Conservation (phyloP, 2,888 invertebrate genomes). For the Agrenia bidenticulata region DNA sequence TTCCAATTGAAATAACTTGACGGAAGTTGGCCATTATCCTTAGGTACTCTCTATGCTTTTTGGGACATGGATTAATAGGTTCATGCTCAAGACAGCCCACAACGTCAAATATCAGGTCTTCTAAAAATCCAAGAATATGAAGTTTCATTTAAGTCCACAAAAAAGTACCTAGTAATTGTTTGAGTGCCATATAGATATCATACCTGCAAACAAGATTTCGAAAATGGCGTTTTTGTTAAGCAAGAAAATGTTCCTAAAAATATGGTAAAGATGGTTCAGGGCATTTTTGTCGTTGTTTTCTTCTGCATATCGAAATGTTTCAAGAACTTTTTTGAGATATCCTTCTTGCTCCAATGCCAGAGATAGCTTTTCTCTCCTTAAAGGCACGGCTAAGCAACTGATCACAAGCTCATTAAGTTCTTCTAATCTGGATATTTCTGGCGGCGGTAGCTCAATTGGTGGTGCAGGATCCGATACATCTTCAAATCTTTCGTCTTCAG, state of each 20-base stretch:
- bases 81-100: constrained; percentile 99
- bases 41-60: constrained; percentile 94
- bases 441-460: constrained; percentile 90
- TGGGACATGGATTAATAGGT: constrained; percentile 77
- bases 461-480: constrained; percentile 94
- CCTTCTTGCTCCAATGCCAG: constrained; percentile 89
- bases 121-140: too few species aligned
- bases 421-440: constrained; percentile 88
- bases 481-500: constrained; percentile 94
- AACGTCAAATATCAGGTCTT: constrained; percentile 94
- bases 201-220: constrained; percentile 92
- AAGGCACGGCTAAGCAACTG: constrained; percentile 82
- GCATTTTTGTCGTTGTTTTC: constrained; percentile 93
- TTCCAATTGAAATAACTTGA: constrained; percentile 92
- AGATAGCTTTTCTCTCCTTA: constrained; percentile 91
- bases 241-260: constrained; percentile 97
- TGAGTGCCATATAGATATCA: too few species aligned
- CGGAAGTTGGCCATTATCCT: constrained; percentile 87
- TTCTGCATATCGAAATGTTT: constrained; percentile 95
- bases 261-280: constrained; percentile 92
- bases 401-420: constrained; percentile 92
- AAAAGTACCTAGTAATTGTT: too few species aligned
- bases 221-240: constrained; percentile 96
- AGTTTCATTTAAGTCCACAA: neutral
- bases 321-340: constrained; percentile 91